Evolutionary conservation across 1,140 invertebrate genomes (phyloP), one percentile per base, ranked within the genome.

Genomic region (Nasonia longicornis): DNA sequence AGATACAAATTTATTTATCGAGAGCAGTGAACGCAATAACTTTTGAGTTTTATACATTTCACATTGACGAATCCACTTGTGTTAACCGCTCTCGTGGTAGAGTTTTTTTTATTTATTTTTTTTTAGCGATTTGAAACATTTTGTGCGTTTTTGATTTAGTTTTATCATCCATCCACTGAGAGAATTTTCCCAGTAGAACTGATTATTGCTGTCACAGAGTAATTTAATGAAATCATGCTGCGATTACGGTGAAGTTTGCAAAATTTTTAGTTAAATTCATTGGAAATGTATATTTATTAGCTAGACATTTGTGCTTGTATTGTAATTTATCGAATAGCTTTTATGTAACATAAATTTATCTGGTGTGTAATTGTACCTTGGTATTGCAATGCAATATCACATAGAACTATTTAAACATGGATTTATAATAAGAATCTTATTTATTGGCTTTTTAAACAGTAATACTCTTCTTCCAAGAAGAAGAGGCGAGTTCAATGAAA

Each of bases 141-240:
- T 80, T 82, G 80, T 82, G 69, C 75, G 52, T 77, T 76, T 58
- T 81, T 69, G 35, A 38, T 71, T 64, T 70, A 81, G 26, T 81
- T 82, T 82, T 82, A 73, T 71, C 45, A 73, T 66, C 63, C 58
- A 78, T 76, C 48, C 81, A 82, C 81, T 82, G 81, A 82, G 81
- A 82, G 81, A 82, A 82, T 79, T 81, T 81, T 78, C 22, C 64
- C 64, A 67, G 11, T 67, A 67, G 52, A 20, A 58, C 16, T 58
- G 14, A 58, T 7, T 20, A 35, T 35, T 35, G 31, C 2, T 52
- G 48, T 12, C 48, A 20, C 14, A 52, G 12, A 52, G 20, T 58
- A 58, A n/a, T 20, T 58, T 29, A 76, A 70, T 81, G 3, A 70
- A 45, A 11, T 66, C 71, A 70, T 77, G 42, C 16, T 77, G 74